These are phyloP conservation scores for Chlamydotis undulata DNA, from an alignment of 2,113 vertebrate genomes.

Conservation along the genomic window DNA sequence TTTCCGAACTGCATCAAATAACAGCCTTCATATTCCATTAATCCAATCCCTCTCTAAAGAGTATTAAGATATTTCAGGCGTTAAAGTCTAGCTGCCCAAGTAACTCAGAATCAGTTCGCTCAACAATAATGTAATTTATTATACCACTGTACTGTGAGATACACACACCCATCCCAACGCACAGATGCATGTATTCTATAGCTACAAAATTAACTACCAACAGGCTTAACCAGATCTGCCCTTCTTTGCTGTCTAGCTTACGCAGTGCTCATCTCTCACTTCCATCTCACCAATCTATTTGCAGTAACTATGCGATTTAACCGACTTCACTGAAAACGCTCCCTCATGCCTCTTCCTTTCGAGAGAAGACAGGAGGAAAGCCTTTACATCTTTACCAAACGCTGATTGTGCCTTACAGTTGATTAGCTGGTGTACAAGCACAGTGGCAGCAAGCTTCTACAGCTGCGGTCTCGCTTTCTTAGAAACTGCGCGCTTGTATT, in stretches of 20 bases:
- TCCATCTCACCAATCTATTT: neutral
- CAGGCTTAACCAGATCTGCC: neutral
- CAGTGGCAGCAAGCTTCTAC: constrained; percentile 61
- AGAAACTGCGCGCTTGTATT: constrained; percentile 68
- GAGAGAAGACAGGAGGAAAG: constrained; percentile 54
- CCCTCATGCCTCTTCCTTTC: neutral
- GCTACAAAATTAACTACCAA: neutral
- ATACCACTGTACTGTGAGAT: neutral
- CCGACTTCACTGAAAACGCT: neutral
- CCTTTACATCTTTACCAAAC: neutral
- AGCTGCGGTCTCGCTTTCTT: constrained; percentile 8
- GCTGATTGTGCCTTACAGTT: neutral
- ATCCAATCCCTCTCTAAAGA: neutral
- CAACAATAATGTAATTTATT: neutral
- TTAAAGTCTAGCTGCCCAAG: neutral
- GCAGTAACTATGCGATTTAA: neutral
- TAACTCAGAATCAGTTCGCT: neutral
- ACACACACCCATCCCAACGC: neutral
- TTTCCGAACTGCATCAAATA: neutral
- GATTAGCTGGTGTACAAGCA: constrained; percentile 36
- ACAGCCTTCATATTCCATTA: neutral
- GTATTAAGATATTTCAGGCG: neutral
- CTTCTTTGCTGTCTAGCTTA: neutral
- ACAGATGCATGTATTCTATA: neutral
- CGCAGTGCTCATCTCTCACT: neutral